A percentile compares a stretch with the other conserved stretches of the same genome.
phyloP scores from a whole-genome alignment of 2,797 vertebrate genomes.

The Ctenopoma multispine region DNA sequence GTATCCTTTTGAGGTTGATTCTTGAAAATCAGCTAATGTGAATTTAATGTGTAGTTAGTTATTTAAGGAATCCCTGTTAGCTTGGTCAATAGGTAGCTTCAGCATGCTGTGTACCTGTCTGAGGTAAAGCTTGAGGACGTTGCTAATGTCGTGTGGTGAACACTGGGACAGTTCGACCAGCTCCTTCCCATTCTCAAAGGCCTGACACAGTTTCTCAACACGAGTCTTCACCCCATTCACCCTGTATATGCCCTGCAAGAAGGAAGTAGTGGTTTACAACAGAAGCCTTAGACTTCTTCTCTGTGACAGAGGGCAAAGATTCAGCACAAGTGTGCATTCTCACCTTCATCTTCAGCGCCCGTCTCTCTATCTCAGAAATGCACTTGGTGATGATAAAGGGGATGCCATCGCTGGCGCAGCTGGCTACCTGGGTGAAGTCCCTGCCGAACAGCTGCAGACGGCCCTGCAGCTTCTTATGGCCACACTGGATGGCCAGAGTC shows the following conservation, averaged over 20 bases:
- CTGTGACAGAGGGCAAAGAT: neutral
- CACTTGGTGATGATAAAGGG: slow-evolving; percentile 96
- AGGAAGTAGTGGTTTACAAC: slow-evolving; percentile 1
- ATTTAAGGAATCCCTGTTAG: too few species aligned
- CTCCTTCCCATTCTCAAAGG: slow-evolving; percentile 96
- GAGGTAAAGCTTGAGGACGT: slow-evolving; percentile 97
- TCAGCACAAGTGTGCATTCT: neutral
- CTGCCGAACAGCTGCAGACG: slow-evolving; percentile 92
- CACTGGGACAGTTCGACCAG: slow-evolving; percentile 96
- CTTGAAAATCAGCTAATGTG: too few species aligned
- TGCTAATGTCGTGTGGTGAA: slow-evolving; percentile 96
- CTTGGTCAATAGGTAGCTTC: neutral
- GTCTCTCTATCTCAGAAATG: slow-evolving; percentile 91
- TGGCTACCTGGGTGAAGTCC: slow-evolving; percentile 87
- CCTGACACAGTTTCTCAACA: slow-evolving; percentile 98
- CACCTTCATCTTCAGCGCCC: slow-evolving; percentile 94
- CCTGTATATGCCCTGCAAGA: slow-evolving; percentile 93
- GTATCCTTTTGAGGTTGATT: too few species aligned
- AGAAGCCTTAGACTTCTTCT: neutral
- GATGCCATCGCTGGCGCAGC: slow-evolving; percentile 84
- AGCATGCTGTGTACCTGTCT: slow-evolving; percentile 86
- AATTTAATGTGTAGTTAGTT: too few species aligned
- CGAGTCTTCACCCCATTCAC: slow-evolving; percentile 97
- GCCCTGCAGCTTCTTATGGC: slow-evolving; percentile 95
- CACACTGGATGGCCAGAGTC: slow-evolving; percentile 96